Percentiles rank a stretch among this genome's conserved stretches.
These are phyloP conservation scores for Sminthopsis crassicaudata DNA, from an alignment of 2,113 vertebrate genomes.

Conservation along the genomic window DNA sequence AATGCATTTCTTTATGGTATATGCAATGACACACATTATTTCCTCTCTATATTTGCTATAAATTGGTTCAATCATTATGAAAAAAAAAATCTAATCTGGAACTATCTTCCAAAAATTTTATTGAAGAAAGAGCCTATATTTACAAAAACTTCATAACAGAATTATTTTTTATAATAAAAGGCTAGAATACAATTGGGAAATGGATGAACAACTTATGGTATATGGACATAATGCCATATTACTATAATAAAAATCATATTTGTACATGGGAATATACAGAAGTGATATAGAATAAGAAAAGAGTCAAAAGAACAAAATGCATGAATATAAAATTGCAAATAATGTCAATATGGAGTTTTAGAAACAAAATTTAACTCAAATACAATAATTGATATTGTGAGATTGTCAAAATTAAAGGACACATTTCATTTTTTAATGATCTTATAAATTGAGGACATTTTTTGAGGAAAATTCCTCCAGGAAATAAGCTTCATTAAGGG, in stretches of 20 bases:
- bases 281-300: not conserved
- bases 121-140: not conserved
- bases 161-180: not conserved
- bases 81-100: not conserved
- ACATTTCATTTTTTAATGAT: not conserved
- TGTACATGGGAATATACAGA: not conserved
- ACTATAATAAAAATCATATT: not conserved
- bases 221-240: not conserved
- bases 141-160: not conserved
- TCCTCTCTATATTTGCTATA: not conserved
- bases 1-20: not conserved
- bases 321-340: not conserved
- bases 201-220: not conserved
- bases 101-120: not conserved
- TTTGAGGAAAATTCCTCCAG: not conserved
- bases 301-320: not conserved
- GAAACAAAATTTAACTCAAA: not conserved
- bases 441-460: not conserved
- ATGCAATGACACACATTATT: not conserved
- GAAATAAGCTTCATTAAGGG: not conserved
- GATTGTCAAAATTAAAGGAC: not conserved
- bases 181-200: not conserved
- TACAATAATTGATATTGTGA: not conserved
- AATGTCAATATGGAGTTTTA: not conserved
- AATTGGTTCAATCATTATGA: not conserved